Evolutionary conservation across 2,797 vertebrate species (phyloP).

Genomic region (Dendrocincla fuliginosa): DNA sequence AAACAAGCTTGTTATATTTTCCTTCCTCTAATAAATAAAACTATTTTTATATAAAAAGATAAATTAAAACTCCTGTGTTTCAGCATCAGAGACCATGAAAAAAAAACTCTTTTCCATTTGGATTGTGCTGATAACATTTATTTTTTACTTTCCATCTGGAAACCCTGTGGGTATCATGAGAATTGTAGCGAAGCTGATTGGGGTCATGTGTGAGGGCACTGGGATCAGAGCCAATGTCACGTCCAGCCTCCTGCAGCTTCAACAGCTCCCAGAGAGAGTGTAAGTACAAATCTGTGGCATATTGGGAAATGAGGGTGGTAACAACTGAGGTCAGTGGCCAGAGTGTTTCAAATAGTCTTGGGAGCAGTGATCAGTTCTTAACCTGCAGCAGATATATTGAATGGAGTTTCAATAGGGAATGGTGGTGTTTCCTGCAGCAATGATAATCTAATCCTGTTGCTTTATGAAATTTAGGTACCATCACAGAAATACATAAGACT

Average conservation of each 20-base stretch:
- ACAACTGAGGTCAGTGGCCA: conserved; percentile 56
- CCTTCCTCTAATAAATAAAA: background rate
- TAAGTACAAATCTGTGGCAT: conserved; percentile 67
- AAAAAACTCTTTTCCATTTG: conserved; percentile 24
- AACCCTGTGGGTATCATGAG: conserved; percentile 66
- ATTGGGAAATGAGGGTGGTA: conserved; percentile 42
- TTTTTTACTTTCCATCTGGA: conserved; percentile 61
- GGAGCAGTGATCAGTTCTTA: conserved; percentile 29
- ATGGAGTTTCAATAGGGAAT: background rate
- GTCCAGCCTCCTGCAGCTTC: conserved; percentile 47
- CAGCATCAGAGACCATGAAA: background rate
- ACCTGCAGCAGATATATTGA: conserved; percentile 3
- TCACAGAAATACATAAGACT: background rate
- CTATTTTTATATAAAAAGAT: background rate
- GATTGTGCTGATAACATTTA: conserved; percentile 43
- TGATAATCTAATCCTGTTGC: background rate
- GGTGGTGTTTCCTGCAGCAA: background rate
- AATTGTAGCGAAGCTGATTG: conserved; percentile 69
- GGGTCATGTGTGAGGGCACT: conserved; percentile 70
- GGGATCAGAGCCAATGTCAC: conserved; percentile 73
- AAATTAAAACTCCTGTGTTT: background rate
- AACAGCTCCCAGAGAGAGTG: conserved; percentile 65
- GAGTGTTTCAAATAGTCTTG: conserved; percentile 51
- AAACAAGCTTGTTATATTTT: background rate
- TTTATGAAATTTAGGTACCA: background rate